These are phyloP conservation scores for Melanostigma gelatinosum DNA, from an alignment of 2,113 vertebrate genomes.

Conservation along the genomic window DNA sequence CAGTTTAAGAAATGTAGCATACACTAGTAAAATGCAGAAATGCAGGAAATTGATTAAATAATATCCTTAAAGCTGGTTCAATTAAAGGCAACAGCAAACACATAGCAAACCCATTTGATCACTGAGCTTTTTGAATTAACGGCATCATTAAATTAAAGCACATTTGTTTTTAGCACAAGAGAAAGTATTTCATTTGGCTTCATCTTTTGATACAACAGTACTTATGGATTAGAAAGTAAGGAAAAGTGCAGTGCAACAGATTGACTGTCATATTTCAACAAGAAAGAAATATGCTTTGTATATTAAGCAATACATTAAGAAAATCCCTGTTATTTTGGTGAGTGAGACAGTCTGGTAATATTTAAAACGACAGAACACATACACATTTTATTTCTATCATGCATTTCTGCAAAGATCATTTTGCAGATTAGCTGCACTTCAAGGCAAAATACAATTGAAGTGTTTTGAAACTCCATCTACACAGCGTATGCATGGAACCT, in stretches of 20 bases:
- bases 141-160: slow-evolving; percentile 4
- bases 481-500: not conserved
- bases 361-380: slow-evolving; percentile 9
- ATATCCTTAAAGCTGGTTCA: too few relatives aligned
- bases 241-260: not conserved
- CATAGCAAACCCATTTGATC: not conserved
- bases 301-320: not conserved
- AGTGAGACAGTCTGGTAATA: not conserved
- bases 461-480: slow-evolving; percentile 21
- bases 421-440: slow-evolving; percentile 18
- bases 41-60: too few relatives aligned
- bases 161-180: slow-evolving; percentile 17
- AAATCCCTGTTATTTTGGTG: slow-evolving; percentile 6
- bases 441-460: slow-evolving; percentile 13
- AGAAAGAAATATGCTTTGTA: slow-evolving; percentile 5
- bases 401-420: not conserved
- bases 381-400: not conserved
- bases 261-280: not conserved
- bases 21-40: too few relatives aligned
- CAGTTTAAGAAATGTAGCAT: too few relatives aligned
- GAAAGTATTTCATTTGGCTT: not conserved
- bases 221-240: not conserved
- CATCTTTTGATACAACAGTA: not conserved
- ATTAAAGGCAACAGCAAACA: not conserved
- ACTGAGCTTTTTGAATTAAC: slow-evolving; percentile 13